These are phyloP conservation scores for Tridacna crocea DNA, from an alignment of 2,888 invertebrate species.

Conservation along the genomic window DNA sequence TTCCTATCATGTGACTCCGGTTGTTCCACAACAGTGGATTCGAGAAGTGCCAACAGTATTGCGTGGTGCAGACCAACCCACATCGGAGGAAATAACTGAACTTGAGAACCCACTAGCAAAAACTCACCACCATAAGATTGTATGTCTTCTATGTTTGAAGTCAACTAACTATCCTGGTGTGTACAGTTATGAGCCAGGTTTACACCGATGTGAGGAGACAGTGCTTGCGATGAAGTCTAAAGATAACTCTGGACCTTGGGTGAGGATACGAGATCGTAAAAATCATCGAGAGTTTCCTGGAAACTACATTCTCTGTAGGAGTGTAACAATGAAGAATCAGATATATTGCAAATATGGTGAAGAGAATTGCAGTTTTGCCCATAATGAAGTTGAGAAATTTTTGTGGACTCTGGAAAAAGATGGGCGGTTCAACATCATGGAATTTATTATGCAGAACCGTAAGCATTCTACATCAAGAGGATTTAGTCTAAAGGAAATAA, in stretches of 20 bases:
- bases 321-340: slow-evolving; percentile 61
- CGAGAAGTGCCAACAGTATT: slow-evolving; percentile 41
- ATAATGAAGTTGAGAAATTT: slow-evolving; percentile 74
- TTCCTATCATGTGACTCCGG: neutral
- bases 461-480: slow-evolving; percentile 47
- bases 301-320: slow-evolving; percentile 75
- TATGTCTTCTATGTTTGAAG: slow-evolving; percentile 70
- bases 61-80: slow-evolving; percentile 23
- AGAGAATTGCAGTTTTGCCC: slow-evolving; percentile 77
- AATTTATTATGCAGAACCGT: slow-evolving; percentile 77
- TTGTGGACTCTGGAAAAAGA: slow-evolving; percentile 81
- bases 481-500: slow-evolving; percentile 68
- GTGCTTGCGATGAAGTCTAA: slow-evolving; percentile 69
- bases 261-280: slow-evolving; percentile 74
- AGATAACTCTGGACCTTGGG: slow-evolving; percentile 59
- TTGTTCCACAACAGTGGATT: slow-evolving; percentile 15
- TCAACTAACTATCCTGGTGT: slow-evolving; percentile 53
- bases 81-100: slow-evolving; percentile 31
- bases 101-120: slow-evolving; percentile 64
- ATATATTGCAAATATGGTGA: slow-evolving; percentile 71
- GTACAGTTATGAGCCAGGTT: slow-evolving; percentile 51
- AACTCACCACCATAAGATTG: slow-evolving; percentile 65
- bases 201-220: slow-evolving; percentile 76
- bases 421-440: slow-evolving; percentile 76
- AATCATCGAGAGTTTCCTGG: slow-evolving; percentile 78